Evolutionary conservation across 2,797 vertebrate genomes (phyloP), one percentile per base, ranked within the genome.

Genomic region (Aythya fuligula): DNA sequence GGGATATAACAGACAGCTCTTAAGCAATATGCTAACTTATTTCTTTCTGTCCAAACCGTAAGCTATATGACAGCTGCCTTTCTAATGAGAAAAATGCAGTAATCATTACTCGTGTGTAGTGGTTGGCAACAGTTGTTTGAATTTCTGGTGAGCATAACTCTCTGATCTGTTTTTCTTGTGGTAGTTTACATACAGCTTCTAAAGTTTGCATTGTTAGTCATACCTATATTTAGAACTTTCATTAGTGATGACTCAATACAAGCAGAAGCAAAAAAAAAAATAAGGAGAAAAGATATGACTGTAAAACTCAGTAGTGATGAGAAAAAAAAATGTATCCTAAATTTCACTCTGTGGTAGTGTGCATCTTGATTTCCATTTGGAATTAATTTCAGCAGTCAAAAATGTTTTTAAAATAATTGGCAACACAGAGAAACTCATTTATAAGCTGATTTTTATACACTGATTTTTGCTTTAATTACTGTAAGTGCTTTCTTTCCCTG

Each of bases 221-320:
- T 96, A 89, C 94, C 94, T 97, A 97, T 97, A 97, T 98, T 98
- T 98, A 97, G 97, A 96, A 91, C 81, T 95, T 97, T 90, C 95
- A 96, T 97, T 96, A 97, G 41, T 83, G 25, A 95, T 95, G 95
- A 94, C 72, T 97, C 90, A 95, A 93, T 95, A 90, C 30, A 93
- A 94, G 91, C n/a, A 90, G 79, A 62, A 94, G 18, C 43, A 45
- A 91, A 94, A 93, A 88, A n/a, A 66, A 41, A 41, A 77, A 86
- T 22, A 74, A 28, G 81, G 64, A 73, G 28, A 69, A 90, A 97
- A 93, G 45, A 95, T 93, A 94, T 61, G 57, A 75, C 79, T 89
- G 57, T 75, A 92, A 92, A 92, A 57, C 58, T 89, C 82, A 39
- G 49, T 64, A 89, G 87, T 72, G 84, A 71, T 61, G 89, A 71